A percentile compares a stretch with the other conserved stretches of the same genome.
phyloP scores from a whole-genome alignment of 2,797 vertebrate species.

The Gallinago nigripennis region DNA sequence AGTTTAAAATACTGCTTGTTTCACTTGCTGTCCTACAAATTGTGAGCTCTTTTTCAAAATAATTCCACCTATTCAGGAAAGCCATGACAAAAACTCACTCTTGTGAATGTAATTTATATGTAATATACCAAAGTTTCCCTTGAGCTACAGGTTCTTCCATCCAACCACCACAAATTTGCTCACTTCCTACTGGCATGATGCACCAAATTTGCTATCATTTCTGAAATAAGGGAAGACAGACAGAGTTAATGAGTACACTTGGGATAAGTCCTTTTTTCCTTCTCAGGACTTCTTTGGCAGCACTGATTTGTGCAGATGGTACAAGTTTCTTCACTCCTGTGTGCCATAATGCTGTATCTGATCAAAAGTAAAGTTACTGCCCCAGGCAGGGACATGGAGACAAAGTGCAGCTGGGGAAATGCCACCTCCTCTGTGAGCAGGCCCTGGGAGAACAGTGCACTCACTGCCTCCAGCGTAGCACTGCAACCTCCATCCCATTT shows the following conservation, averaged over 20 bases:
- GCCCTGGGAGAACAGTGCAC: not conserved
- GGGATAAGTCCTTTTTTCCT: not conserved
- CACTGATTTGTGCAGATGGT: not conserved
- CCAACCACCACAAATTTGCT: not conserved
- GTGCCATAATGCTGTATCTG: not conserved
- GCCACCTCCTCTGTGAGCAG: not conserved
- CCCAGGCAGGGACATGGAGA: not conserved
- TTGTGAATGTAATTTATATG: not conserved
- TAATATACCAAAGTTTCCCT: not conserved
- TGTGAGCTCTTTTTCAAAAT: not conserved
- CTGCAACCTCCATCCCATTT: not conserved
- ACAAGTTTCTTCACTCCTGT: not conserved
- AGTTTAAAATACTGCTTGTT: not conserved
- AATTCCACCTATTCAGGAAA: not conserved
- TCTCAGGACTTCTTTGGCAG: constrained; percentile 1
- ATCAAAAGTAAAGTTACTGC: not conserved
- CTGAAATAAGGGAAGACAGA: not conserved
- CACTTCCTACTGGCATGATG: not conserved
- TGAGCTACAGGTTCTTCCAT: not conserved
- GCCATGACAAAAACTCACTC: not conserved
- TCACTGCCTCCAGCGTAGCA: not conserved
- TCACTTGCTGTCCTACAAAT: not conserved
- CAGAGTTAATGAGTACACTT: not conserved
- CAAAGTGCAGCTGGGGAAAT: not conserved
- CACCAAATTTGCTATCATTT: not conserved